Evolutionary conservation across 2,113 vertebrate species (phyloP).

Genomic region (Emydocephalus ijimae): DNA sequence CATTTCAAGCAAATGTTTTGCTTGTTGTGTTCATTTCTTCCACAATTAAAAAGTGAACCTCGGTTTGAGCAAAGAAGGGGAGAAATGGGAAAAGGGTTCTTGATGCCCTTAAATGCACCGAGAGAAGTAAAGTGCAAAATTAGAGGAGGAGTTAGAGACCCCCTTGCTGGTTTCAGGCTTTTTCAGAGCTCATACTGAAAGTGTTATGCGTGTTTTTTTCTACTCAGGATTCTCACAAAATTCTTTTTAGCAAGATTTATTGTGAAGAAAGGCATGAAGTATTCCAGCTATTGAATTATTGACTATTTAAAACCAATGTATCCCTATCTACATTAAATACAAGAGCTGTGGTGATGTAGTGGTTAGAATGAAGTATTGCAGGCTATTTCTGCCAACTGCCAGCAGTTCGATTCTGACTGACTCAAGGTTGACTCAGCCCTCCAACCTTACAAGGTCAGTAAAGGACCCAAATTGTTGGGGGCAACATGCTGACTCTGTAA

Average conservation of each 20-base stretch:
- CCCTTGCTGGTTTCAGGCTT: not conserved
- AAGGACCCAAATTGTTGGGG: too few relatives aligned
- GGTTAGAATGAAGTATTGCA: too few relatives aligned
- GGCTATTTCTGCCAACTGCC: too few relatives aligned
- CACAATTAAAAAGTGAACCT: not conserved
- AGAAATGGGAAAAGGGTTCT: not conserved
- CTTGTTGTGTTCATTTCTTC: not conserved
- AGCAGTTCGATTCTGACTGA: too few relatives aligned
- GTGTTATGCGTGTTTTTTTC: not conserved
- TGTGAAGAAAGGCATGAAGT: not conserved
- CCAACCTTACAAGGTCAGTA: too few relatives aligned
- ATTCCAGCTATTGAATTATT: not conserved
- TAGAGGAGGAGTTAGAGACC: not conserved
- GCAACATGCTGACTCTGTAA: too few relatives aligned
- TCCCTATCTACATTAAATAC: not conserved
- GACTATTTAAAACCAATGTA: not conserved
- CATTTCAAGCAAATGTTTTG: not conserved
- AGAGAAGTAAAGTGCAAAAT: not conserved
- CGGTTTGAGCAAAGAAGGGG: not conserved
- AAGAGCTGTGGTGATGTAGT: too few relatives aligned
- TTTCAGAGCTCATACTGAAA: not conserved
- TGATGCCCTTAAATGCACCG: not conserved
- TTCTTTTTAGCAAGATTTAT: not conserved
- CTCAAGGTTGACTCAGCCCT: too few relatives aligned
- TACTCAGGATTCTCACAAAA: not conserved